These are phyloP conservation scores for Kryptolebias ocellatus DNA, from an alignment of 2,797 vertebrate species.

Conservation along the genomic window DNA sequence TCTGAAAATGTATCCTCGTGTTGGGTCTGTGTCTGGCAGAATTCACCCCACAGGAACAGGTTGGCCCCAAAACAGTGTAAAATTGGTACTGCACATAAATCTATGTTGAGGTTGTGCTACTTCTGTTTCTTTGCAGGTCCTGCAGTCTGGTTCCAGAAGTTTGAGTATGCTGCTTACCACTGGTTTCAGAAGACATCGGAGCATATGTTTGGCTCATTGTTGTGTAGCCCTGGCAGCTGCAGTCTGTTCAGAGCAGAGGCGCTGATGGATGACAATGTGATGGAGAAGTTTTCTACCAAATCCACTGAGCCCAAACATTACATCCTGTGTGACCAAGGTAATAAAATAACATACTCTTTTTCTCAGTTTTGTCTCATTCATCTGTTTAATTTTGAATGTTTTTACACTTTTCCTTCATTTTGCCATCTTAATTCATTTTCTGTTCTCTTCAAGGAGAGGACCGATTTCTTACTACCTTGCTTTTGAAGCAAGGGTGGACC, in stretches of 20 bases:
- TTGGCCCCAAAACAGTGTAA: slow-evolving; percentile 23
- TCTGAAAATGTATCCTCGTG: slow-evolving; percentile 73
- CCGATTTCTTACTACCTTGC: slow-evolving; percentile 83
- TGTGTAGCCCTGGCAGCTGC: slow-evolving; percentile 84
- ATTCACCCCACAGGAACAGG: slow-evolving; percentile 83
- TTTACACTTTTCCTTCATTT: neutral
- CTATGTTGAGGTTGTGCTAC: neutral
- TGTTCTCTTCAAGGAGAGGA: slow-evolving; percentile 76
- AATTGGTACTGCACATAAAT: neutral
- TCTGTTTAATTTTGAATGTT: neutral
- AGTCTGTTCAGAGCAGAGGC: slow-evolving; percentile 80
- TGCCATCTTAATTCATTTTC: neutral
- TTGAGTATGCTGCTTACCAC: slow-evolving; percentile 82
- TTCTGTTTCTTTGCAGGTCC: slow-evolving; percentile 64
- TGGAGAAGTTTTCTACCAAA: slow-evolving; percentile 79
- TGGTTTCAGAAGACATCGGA: slow-evolving; percentile 84
- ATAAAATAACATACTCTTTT: too few relatives aligned
- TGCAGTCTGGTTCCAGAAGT: slow-evolving; percentile 84
- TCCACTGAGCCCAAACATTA: slow-evolving; percentile 71
- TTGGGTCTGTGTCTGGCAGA: slow-evolving; percentile 80
- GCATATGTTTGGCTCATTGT: slow-evolving; percentile 78
- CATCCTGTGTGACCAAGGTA: slow-evolving; percentile 84
- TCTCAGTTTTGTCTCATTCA: too few relatives aligned
- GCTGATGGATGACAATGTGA: slow-evolving; percentile 83
- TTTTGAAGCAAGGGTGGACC: slow-evolving; percentile 83